Conservation (phyloP, 2,888 invertebrate species). For the Sphinx pinastri region DNA sequence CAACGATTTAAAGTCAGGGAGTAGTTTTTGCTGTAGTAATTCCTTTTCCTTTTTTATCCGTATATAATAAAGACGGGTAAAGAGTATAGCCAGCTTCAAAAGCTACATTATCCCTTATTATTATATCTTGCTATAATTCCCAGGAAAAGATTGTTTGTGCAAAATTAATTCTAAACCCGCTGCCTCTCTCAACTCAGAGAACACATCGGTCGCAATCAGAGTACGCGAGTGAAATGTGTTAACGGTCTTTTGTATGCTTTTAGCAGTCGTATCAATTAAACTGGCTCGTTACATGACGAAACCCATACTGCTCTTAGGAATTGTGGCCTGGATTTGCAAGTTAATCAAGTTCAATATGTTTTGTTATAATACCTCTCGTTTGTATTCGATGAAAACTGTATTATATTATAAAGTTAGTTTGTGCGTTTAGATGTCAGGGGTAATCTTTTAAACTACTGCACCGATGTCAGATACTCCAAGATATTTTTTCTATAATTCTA, state of each 20-base stretch:
- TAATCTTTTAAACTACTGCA: too few species aligned
- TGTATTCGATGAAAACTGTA: too few species aligned
- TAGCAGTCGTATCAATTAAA: conserved; percentile 20
- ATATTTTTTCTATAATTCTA: too few species aligned
- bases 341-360: too few species aligned
- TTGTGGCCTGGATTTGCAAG: neutral
- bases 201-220: conserved; percentile 27
- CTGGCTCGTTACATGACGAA: conserved; percentile 1
- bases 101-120: too few species aligned
- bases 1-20: neutral
- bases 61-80: neutral
- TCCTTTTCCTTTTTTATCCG: neutral
- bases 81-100: too few species aligned
- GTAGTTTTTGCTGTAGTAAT: neutral
- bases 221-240: conserved; percentile 33
- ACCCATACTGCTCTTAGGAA: neutral
- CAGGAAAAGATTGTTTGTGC: neutral
- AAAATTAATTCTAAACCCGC: neutral
- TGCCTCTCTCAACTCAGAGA: conserved; percentile 2
- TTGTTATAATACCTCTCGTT: too few species aligned
- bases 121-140: too few species aligned
- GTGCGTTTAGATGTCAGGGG: too few species aligned
- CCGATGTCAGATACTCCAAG: too few species aligned
- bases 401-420: too few species aligned
- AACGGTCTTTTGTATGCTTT: conserved; percentile 33